Evolutionary conservation across 2,888 invertebrate genomes (phyloP).

Genomic region (Epirrhoe alternata): DNA sequence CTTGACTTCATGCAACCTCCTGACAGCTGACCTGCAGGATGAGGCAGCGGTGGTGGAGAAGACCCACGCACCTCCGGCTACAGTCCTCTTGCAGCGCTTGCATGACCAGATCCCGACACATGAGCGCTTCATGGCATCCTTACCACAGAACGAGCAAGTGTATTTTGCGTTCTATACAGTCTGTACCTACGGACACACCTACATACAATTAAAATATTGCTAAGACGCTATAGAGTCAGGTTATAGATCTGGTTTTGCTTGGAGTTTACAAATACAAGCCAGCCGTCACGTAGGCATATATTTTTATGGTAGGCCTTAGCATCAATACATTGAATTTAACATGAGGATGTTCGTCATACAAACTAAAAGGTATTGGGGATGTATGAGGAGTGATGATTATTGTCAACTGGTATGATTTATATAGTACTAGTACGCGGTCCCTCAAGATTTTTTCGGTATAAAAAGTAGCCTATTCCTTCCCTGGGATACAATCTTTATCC

Average conservation of each 20-base stretch:
- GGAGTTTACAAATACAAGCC: neutral
- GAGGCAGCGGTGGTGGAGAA: constrained; percentile 99
- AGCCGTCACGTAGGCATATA: neutral
- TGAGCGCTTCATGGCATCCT: constrained; percentile 99
- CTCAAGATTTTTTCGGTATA: no score
- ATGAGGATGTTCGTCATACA: neutral
- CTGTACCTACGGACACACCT: no score
- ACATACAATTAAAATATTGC: no score
- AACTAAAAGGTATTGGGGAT: neutral
- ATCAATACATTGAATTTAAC: neutral
- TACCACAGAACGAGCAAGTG: constrained; percentile 99
- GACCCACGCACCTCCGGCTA: constrained; percentile 99
- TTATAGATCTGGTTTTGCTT: neutral
- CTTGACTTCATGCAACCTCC: constrained; percentile 95
- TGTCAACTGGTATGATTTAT: no score
- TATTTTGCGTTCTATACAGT: constrained; percentile 99
- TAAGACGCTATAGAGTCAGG: neutral
- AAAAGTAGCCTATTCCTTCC: no score
- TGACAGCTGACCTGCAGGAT: constrained; percentile 98
- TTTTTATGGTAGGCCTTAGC: neutral
- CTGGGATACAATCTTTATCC: no score
- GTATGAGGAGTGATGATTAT: neutral
- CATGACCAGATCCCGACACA: constrained; percentile 99
- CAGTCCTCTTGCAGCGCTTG: constrained; percentile 97
- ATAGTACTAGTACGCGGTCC: no score